These are phyloP conservation scores for Sarcophilus harrisii DNA, from an alignment of 2,797 vertebrate species.

Conservation along the genomic window DNA sequence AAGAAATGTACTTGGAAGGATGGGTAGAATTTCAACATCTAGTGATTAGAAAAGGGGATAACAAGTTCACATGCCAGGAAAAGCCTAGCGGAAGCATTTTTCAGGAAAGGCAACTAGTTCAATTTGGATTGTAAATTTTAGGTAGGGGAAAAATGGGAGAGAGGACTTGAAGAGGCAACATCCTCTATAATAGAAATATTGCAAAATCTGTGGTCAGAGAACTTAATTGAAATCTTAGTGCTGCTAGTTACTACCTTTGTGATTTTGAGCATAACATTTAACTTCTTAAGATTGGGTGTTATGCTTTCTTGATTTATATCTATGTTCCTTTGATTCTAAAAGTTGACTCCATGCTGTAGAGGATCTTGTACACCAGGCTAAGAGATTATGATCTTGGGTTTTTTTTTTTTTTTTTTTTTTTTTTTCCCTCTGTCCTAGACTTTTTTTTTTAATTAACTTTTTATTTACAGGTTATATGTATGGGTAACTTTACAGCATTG, in stretches of 20 bases:
- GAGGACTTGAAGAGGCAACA: neutral
- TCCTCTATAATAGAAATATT: neutral
- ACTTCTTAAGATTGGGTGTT: neutral
- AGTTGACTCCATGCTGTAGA: neutral
- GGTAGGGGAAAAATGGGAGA: neutral
- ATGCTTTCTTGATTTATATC: neutral
- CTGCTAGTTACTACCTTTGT: neutral
- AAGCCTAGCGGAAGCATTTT: neutral
- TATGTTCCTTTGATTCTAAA: neutral
- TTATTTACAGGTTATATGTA: too few relatives aligned
- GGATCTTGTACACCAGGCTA: neutral
- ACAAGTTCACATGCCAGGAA: neutral
- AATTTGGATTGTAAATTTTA: neutral
- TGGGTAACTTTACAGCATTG: too few relatives aligned
- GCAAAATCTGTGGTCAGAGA: neutral
- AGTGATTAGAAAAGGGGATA: fast-evolving
- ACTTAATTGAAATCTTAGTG: neutral
- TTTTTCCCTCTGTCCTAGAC: too few relatives aligned
- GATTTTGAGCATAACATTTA: neutral
- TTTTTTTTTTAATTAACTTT: too few relatives aligned
- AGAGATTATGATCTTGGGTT: neutral
- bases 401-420: too few relatives aligned
- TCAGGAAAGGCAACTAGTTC: neutral
- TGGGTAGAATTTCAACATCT: neutral
- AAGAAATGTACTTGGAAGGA: neutral